Conservation (phyloP, 2,888 invertebrate genomes). For the Drosophila borealis region DNA sequence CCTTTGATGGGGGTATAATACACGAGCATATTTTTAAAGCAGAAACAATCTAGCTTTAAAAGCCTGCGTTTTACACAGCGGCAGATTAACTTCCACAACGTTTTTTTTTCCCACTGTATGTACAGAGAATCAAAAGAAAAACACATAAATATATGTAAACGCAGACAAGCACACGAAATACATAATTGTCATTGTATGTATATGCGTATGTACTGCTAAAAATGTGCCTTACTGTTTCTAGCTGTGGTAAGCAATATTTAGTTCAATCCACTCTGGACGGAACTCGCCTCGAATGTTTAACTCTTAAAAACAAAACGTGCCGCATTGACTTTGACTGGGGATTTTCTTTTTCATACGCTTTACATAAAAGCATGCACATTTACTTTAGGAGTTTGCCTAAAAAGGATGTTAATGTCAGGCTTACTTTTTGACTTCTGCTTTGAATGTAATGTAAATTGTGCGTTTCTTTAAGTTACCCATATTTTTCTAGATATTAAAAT, state of each 20-base stretch:
- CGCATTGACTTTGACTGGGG: slow-evolving; percentile 30
- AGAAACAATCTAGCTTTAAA: too few relatives aligned
- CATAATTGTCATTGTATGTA: background rate
- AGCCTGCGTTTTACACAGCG: too few relatives aligned
- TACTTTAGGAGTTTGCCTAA: background rate
- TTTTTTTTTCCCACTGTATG: background rate
- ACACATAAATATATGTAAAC: background rate
- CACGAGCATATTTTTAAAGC: too few relatives aligned
- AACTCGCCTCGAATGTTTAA: slow-evolving; percentile 16
- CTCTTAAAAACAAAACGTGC: slow-evolving; percentile 52
- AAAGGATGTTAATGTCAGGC: background rate
- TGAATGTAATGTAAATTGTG: too few relatives aligned
- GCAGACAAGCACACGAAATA: background rate
- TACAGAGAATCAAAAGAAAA: background rate
- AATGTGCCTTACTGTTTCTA: slow-evolving; percentile 3
- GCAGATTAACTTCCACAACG: too few relatives aligned
- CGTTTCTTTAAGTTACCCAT: background rate
- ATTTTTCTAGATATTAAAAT: background rate
- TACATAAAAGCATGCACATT: background rate
- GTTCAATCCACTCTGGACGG: background rate
- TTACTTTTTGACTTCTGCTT: background rate
- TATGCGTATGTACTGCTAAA: background rate
- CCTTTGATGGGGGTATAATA: too few relatives aligned
- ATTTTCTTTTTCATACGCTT: slow-evolving; percentile 1
- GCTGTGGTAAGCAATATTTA: slow-evolving; percentile 30